phyloP scores from a whole-genome alignment of 2,113 vertebrate species.

The Pardalotus punctatus region DNA sequence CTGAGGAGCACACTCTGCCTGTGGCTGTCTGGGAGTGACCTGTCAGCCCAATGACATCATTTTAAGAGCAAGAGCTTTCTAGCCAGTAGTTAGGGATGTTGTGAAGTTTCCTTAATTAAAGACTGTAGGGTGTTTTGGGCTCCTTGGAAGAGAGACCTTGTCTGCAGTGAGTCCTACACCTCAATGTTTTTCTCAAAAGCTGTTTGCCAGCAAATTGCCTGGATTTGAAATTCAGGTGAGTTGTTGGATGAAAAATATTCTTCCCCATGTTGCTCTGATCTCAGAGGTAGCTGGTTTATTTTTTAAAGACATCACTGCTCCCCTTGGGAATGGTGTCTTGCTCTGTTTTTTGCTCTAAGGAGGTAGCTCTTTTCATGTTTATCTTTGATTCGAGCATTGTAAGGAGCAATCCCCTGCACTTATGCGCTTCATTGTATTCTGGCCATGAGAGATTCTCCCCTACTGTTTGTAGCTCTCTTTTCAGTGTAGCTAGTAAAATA shows the following conservation, averaged over 20 bases:
- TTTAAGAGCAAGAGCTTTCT: not conserved
- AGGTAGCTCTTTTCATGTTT: conserved; percentile 54
- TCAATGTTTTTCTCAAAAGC: not conserved
- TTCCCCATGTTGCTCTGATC: not conserved
- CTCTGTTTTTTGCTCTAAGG: conserved; percentile 48
- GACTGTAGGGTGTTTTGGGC: not conserved
- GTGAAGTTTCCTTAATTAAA: not conserved
- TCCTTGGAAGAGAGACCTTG: not conserved
- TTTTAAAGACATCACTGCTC: conserved; percentile 4
- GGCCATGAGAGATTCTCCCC: conserved; percentile 46
- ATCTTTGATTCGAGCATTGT: conserved; percentile 60
- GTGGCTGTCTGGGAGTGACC: not conserved
- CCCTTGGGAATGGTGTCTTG: conserved; percentile 32
- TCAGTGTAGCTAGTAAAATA: conserved; percentile 50
- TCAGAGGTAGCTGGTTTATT: conserved; percentile 1
- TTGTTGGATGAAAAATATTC: not conserved
- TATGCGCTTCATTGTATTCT: conserved; percentile 39
- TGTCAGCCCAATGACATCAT: not conserved
- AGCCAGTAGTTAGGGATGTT: not conserved
- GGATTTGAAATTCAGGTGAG: conserved; percentile 30
- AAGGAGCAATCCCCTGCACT: conserved; percentile 50
- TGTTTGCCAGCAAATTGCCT: not conserved
- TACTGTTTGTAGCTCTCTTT: conserved; percentile 58
- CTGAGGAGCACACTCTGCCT: not conserved
- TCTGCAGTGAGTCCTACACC: rapidly evolving